Evolutionary conservation across 2,113 vertebrate genomes (phyloP).

Genomic region (Onychostruthus taczanowskii): DNA sequence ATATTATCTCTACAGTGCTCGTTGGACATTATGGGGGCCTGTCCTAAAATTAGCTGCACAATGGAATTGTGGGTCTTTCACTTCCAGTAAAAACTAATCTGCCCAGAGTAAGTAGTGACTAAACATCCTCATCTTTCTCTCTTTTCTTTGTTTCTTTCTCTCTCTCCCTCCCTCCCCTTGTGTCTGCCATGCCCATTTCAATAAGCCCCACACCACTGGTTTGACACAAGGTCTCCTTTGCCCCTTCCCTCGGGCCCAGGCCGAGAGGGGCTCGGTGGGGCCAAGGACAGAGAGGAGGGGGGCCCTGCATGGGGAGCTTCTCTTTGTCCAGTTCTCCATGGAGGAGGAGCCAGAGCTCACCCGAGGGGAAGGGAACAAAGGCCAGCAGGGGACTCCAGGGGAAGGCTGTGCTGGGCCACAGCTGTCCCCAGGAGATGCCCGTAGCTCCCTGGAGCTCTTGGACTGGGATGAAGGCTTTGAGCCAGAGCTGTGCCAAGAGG

Average conservation of each 20-base stretch:
- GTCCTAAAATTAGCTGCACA: neutral
- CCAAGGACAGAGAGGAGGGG: too few relatives aligned
- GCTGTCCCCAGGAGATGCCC: too few relatives aligned
- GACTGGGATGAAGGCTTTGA: neutral
- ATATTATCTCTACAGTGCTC: neutral
- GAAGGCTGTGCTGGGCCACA: neutral
- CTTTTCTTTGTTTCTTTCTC: neutral
- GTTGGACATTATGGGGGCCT: neutral
- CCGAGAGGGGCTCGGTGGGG: too few relatives aligned
- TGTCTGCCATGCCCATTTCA: neutral
- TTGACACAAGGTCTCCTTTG: too few relatives aligned
- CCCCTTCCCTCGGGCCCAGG: too few relatives aligned
- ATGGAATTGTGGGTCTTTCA: neutral
- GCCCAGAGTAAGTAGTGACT: neutral
- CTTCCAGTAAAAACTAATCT: neutral
- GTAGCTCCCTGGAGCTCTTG: too few relatives aligned
- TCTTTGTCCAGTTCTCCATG: neutral
- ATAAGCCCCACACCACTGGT: too few relatives aligned
- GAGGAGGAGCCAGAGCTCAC: neutral
- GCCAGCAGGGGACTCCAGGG: neutral
- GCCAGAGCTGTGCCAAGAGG: neutral
- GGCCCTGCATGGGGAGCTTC: neutral
- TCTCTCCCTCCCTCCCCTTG: neutral
- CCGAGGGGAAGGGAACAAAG: fast-evolving
- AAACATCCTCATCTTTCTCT: neutral